Evolutionary conservation across 2,113 vertebrate species (phyloP).

Genomic region (Ceratotherium simum): DNA sequence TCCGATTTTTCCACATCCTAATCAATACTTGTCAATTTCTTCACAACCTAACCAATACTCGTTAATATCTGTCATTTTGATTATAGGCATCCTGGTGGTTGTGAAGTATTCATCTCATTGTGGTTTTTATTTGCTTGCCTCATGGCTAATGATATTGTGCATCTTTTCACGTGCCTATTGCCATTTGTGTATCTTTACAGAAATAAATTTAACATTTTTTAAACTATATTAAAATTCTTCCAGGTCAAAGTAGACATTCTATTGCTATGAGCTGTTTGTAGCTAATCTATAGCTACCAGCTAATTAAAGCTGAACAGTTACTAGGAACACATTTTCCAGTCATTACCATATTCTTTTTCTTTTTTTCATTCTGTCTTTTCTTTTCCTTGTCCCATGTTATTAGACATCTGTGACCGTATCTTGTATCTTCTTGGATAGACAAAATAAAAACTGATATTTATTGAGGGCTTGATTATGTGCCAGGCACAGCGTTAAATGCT

Average conservation of each 20-base stretch:
- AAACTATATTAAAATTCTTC: slow-evolving; percentile 33
- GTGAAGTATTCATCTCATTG: not conserved
- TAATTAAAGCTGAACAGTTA: not conserved
- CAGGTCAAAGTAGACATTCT: not conserved
- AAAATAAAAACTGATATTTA: not conserved
- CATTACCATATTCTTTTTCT: not conserved
- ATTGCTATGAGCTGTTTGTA: not conserved
- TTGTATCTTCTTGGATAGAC: not conserved
- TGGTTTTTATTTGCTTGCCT: slow-evolving; percentile 54
- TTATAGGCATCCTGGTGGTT: not conserved
- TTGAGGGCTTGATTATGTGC: not conserved
- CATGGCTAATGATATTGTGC: not conserved
- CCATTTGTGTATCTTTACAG: not conserved
- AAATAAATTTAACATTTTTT: not conserved
- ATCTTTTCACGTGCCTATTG: not conserved
- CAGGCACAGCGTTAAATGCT: not conserved
- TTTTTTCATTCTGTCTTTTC: not conserved
- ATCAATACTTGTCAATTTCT: not conserved
- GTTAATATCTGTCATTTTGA: not conserved
- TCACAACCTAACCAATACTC: not conserved
- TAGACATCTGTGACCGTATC: not conserved
- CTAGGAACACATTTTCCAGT: not conserved
- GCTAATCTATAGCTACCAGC: not conserved
- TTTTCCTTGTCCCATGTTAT: not conserved
- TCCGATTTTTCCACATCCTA: not conserved